Conservation (phyloP, 2,113 vertebrate species). For the Oriolus oriolus region DNA sequence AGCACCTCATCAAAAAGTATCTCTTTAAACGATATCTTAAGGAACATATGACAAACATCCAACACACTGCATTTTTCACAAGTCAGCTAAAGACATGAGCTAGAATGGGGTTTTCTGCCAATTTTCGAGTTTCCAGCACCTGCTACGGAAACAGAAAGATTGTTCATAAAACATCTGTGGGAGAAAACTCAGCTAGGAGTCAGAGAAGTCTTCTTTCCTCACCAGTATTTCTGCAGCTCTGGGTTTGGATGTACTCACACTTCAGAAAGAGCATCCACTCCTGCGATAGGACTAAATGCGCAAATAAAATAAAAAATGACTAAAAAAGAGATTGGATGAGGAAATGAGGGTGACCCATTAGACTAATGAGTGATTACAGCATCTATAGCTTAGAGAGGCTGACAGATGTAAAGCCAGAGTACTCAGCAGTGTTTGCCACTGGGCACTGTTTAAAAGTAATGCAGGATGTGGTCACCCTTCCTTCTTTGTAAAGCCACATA, state of each 20-base stretch:
- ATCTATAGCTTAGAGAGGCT: not conserved
- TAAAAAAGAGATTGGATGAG: not conserved
- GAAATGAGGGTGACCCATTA: not conserved
- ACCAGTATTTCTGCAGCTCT: not conserved
- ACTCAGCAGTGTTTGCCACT: not conserved
- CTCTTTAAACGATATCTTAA: not conserved
- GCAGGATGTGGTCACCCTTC: not conserved
- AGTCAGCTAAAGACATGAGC: not conserved
- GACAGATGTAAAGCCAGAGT: not conserved
- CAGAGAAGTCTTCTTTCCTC: not conserved
- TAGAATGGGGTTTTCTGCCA: not conserved
- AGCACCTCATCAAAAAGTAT: not conserved
- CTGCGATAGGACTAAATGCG: accelerated
- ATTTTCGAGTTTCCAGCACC: not conserved
- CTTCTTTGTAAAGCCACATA: not conserved
- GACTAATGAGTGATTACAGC: not conserved
- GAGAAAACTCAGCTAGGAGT: not conserved
- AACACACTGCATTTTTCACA: not conserved
- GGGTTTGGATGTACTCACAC: not conserved
- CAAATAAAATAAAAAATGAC: not conserved
- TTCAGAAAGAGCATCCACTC: not conserved
- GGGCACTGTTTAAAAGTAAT: not conserved
- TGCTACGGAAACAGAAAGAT: not conserved
- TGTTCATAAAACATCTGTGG: not conserved
- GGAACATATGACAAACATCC: not conserved